These are phyloP conservation scores for Chitala chitala DNA, from an alignment of 2,113 vertebrate genomes.

Conservation along the genomic window DNA sequence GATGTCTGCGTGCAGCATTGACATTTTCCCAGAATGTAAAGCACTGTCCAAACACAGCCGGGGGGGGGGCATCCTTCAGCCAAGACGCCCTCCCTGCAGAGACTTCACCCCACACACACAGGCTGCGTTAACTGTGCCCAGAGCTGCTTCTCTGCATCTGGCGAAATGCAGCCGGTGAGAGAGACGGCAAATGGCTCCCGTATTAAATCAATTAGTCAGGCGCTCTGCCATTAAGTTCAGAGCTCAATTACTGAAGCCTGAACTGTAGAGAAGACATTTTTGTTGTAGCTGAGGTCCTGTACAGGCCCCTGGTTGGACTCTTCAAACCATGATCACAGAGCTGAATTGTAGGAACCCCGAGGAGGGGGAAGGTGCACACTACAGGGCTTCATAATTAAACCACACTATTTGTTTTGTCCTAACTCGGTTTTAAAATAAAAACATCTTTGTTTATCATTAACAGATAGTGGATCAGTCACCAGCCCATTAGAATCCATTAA, in stretches of 20 bases:
- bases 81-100: too few species aligned
- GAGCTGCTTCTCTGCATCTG: too few species aligned
- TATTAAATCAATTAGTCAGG: constrained; percentile 73
- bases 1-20: too few species aligned
- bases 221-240: constrained; percentile 55
- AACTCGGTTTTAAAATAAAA: constrained; percentile 22
- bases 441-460: constrained; percentile 11
- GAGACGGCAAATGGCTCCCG: constrained; percentile 59
- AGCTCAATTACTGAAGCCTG: constrained; percentile 60
- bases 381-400: constrained; percentile 54
- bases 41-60: too few species aligned
- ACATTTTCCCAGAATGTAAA: too few species aligned
- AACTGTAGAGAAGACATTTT: constrained; percentile 62
- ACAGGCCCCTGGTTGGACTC: constrained; percentile 57
- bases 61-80: too few species aligned
- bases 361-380: constrained; percentile 60
- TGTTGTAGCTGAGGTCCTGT: constrained; percentile 46
- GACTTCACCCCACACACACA: too few species aligned
- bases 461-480: background rate
- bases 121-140: too few species aligned
- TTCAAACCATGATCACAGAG: constrained; percentile 58
- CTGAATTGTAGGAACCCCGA: constrained; percentile 55
- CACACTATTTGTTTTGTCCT: constrained; percentile 51
- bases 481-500: background rate
- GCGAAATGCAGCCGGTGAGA: constrained; percentile 45